Base-by-base conservation (phyloP, 2,113 vertebrate species). In the Lophochroa leadbeateri region DNA sequence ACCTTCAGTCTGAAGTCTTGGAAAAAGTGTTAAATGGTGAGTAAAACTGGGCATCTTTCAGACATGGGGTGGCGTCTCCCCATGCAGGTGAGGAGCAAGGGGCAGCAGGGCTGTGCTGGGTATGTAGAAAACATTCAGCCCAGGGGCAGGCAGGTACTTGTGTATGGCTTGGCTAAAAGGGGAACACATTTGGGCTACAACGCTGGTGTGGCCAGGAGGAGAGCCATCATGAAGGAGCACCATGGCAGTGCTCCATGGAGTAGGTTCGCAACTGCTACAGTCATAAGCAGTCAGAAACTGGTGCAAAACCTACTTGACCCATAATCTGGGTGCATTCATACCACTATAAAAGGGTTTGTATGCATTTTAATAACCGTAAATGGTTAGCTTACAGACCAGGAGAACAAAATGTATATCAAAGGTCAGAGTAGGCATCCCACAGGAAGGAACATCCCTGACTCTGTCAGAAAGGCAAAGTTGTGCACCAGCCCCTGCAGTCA, bases 371-470 rank as follows among this genome's bases (percentile, higher is more conserved):
- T 67, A 74, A 29, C 17, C 0, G 4, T 25, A 46, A 78, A 35
- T 7, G 27, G 25, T 47, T 53, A 33, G 17, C 69, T 65, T 52
- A 52, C 46, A 86, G 52, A 60, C 17, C 35, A 70, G 69, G 25
- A 75, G 47, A 75, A 47, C 27, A 53, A 61, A 74, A 43, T 18
- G 21, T 2, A 0, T 35, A 6, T 37, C 55, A 58, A 81, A 90
- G 63, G 37, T 0, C 0, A n/a, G 41, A 67, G 46, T 7, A 39
- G 31, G 15, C 0, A 0, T 53, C 43, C 69, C 17, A 9, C n/a
- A 41, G 69, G 37, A 84, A 50, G 33, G 39, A 18, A 23, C 1
- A 1, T 35, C 47, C 44, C 25, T 78, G 67, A 7, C 79, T 72
- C 21, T 57, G 52, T 47, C 35, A 53, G 23, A 68, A 75, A 71